Evolutionary conservation across 2,113 vertebrate species (phyloP).

Genomic region (Silurus meridionalis): DNA sequence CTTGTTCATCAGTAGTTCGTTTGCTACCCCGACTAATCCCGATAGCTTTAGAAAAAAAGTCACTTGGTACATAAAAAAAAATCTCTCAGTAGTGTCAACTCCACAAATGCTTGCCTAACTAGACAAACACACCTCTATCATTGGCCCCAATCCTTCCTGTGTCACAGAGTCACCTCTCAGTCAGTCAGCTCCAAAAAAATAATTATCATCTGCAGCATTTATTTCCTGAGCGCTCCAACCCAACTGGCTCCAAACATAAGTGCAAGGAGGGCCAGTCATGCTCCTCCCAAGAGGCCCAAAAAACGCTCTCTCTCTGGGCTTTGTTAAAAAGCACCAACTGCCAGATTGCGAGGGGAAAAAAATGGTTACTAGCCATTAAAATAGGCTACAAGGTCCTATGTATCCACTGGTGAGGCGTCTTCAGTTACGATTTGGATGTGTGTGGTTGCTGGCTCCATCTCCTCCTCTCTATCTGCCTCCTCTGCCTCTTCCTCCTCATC

Average conservation of each 20-base stretch:
- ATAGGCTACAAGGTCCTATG: slow-evolving; percentile 74
- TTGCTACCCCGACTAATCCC: slow-evolving; percentile 74
- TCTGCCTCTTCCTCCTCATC: slow-evolving; percentile 80
- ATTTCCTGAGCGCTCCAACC: slow-evolving; percentile 86
- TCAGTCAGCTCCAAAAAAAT: slow-evolving; percentile 67
- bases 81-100: slow-evolving; percentile 84
- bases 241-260: slow-evolving; percentile 86
- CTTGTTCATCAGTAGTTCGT: slow-evolving; percentile 83
- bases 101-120: slow-evolving; percentile 64
- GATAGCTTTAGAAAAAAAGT: slow-evolving; percentile 69
- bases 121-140: slow-evolving; percentile 57
- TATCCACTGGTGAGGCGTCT: slow-evolving; percentile 87
- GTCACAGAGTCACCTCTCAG: slow-evolving; percentile 58
- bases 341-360: slow-evolving; percentile 70
- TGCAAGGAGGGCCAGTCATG: slow-evolving; percentile 74
- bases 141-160: slow-evolving; percentile 74
- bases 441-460: slow-evolving; percentile 64
- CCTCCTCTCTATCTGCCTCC: slow-evolving; percentile 67
- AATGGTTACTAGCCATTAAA: slow-evolving; percentile 47
- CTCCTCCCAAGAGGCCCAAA: slow-evolving; percentile 69
- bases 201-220: slow-evolving; percentile 75
- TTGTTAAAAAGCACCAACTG: slow-evolving; percentile 56
- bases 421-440: slow-evolving; percentile 84
- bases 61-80: slow-evolving; percentile 76
- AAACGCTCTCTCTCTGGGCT: slow-evolving; percentile 70